Evolutionary conservation across 2,797 vertebrate species (phyloP).

Genomic region (Antennarius maculatus): DNA sequence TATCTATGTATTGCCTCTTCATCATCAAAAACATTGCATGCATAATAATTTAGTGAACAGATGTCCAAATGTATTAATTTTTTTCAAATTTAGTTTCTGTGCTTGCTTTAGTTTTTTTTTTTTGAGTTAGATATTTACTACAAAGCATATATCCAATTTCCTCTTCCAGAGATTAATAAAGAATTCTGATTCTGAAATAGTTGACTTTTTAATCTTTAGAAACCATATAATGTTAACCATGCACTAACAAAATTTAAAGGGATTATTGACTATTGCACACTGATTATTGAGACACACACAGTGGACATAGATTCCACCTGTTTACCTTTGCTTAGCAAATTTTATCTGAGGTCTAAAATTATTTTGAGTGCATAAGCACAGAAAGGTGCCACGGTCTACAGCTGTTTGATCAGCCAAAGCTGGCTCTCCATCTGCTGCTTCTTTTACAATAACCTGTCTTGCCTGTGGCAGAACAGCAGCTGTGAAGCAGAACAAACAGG

Average conservation of each 20-base stretch:
- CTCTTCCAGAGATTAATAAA: too few relatives aligned
- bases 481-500: conserved; percentile 48
- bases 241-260: neutral
- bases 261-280: neutral
- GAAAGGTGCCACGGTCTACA: conserved; percentile 17
- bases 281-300: neutral
- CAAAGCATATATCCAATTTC: neutral
- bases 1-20: conserved; percentile 4
- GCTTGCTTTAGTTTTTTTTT: neutral
- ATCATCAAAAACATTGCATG: neutral
- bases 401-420: conserved; percentile 50
- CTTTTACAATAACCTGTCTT: conserved; percentile 46
- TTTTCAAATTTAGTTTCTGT: too few relatives aligned
- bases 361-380: conserved; percentile 31
- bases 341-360: conserved; percentile 33
- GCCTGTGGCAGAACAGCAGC: conserved; percentile 44
- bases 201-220: neutral
- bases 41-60: neutral
- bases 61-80: neutral
- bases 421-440: conserved; percentile 52
- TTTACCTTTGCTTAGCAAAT: conserved; percentile 26
- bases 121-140: neutral
- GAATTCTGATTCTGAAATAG: too few relatives aligned
- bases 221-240: neutral
- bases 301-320: neutral